Base-by-base conservation (phyloP, 2,888 invertebrate species). In the Oscheius sp. region DNA sequence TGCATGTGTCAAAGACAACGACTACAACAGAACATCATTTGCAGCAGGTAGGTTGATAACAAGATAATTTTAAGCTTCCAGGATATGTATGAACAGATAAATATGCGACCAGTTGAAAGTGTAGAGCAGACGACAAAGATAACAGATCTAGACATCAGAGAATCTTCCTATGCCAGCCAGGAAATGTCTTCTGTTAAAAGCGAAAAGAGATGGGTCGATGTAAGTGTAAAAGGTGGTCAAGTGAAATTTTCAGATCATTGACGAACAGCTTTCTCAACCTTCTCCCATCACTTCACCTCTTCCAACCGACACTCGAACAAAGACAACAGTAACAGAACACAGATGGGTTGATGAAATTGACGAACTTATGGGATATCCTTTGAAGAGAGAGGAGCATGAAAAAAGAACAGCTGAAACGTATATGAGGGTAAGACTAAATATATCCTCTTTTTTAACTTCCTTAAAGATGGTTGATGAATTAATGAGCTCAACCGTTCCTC, bases 1-100 rank as follows among this genome's bases (percentile, higher is more conserved):
- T 93, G 30, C 91, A 91, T 32, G 90, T 91, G 8, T 20, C 14
- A 26, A 36, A 26, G 17, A 47, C 65, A 28, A 49, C 49, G 5
- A 54, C 49, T 12, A 38, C 54, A 8, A 65, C 65, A 0, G 65
- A 65, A 54, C 54, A 65, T 49, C 45, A 47, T 12, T 26, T 47
- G 1, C 65, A 65, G 44, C 33, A 54, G 54, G 65, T 65, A 5
- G 8, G 17, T 30, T 14, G 4, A 9, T 17, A 14, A 8, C 2
- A 2, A 24, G 2, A 9, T 38, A 5, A 28, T 47, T 22, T 30
- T 30, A 36, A 49, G 6, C 6, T 24, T 51, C 51, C 28, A 65
- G 65, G 65, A 65, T 41, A 65, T 65, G 65, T 65, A 30, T 32
- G 65, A 65, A 30, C 28, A 41, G 5, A 54, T 65, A 26, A 54